Evolutionary conservation across 2,888 invertebrate genomes (phyloP), one percentile per base, ranked within the genome.

Genomic region (Dioctria rufipes): DNA sequence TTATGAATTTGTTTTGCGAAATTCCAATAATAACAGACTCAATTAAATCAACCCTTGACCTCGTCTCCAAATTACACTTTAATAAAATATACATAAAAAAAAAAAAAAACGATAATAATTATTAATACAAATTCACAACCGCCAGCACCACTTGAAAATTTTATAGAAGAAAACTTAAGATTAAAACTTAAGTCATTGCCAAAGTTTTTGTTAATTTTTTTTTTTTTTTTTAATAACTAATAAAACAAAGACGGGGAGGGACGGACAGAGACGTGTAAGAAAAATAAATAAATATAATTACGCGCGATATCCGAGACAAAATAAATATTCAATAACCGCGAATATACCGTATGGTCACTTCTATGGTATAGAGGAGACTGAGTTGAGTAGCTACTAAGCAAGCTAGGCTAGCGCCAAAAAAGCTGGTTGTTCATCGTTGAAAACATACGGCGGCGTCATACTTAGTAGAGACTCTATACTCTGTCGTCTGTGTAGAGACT

Each of bases 321-420:
- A 25, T 49, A 43, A 51, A 8, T 11, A 73, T 13, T 58, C 39
- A 60, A 71, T 58, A 54, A 25, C 49, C 77, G 77, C 63, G 77
- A 63, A 43, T 75, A 54, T 46, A 37, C 77, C 77, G 63, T 63
- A 77, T 46, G 49, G 77, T 49, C 77, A 79, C 79, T 79, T 9
- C 79, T 67, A 67, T 60, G 67, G 79, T 58, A 43, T 79, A n/a
- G 13, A 69, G 67, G 79, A 79, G 79, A 79, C 79, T 79, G 79
- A 79, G 67, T 25, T 25, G 25, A 25, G 25, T 25, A 25, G 25
- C 25, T 25, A 25, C 25, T 25, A 25, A 25, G 25, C 25, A 1
- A 25, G 25, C 25, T 25, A 37, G 43, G 25, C 67, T n/a, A 60
- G 37, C 69, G 58, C 67, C 58, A 79, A 79, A 78, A 25, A 79